These are phyloP conservation scores for Pseudomyrmex pallidus DNA, from an alignment of 1,140 invertebrate genomes.

Conservation along the genomic window DNA sequence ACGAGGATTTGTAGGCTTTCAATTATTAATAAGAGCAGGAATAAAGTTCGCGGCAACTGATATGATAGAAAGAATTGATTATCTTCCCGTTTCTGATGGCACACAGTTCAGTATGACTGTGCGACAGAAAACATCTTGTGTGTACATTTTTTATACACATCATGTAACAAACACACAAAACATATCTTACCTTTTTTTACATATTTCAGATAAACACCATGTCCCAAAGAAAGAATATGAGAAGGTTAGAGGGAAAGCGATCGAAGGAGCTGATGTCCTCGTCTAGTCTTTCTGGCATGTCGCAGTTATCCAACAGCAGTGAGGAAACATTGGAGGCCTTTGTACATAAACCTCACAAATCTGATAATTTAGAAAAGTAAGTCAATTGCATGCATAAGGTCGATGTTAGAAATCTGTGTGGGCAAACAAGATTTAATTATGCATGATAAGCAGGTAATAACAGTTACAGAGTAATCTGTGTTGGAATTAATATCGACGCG, in stretches of 20 bases:
- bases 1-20: no score
- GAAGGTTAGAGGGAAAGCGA: constrained; percentile 80
- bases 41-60: not conserved
- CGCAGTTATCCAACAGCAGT: constrained; percentile 83
- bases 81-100: not conserved
- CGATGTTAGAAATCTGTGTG: no score
- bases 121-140: not conserved
- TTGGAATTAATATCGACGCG: not conserved
- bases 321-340: constrained; percentile 83
- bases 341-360: constrained; percentile 79
- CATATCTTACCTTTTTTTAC: not conserved
- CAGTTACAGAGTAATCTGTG: not conserved
- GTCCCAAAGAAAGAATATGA: constrained; percentile 78
- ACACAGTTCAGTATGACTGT: no score
- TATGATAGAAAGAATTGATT: not conserved
- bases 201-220: constrained; percentile 77
- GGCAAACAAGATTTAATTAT: no score
- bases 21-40: no score
- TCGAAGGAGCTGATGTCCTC: constrained; percentile 83
- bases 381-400: not conserved
- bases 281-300: constrained; percentile 84
- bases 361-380: constrained; percentile 78
- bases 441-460: no score
- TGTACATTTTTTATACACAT: not conserved
- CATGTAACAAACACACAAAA: not conserved